phyloP scores from a whole-genome alignment of 2,797 vertebrate genomes.

The Natrix natrix region DNA sequence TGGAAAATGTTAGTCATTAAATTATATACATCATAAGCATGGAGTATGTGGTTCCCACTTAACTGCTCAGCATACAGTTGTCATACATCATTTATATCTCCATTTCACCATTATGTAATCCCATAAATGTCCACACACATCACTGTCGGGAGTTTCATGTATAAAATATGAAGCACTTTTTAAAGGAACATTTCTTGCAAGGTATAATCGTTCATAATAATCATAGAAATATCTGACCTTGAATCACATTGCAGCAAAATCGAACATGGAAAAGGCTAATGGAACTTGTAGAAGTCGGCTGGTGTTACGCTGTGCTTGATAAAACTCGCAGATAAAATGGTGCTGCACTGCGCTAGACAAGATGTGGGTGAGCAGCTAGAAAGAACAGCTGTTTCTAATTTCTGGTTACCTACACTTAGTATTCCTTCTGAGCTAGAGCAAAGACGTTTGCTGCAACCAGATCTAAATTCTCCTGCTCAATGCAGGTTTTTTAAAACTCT shows the following conservation, averaged over 20 bases:
- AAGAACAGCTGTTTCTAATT: neutral
- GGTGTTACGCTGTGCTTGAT: neutral
- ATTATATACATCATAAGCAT: neutral
- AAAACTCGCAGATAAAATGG: neutral
- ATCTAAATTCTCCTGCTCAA: neutral
- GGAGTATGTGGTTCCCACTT: neutral
- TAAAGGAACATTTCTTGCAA: neutral
- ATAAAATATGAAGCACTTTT: neutral
- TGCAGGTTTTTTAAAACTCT: neutral
- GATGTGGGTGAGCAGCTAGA: neutral
- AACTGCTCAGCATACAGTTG: neutral
- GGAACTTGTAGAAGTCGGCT: neutral
- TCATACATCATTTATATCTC: neutral
- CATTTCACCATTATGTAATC: neutral
- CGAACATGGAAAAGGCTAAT: neutral
- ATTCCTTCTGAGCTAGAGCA: neutral
- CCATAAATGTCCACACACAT: neutral
- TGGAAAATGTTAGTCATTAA: neutral
- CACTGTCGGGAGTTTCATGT: neutral
- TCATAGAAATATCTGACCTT: neutral
- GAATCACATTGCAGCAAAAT: neutral
- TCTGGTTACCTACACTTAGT: neutral
- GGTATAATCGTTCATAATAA: neutral
- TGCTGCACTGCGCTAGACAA: neutral
- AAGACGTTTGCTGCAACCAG: neutral